phyloP scores from a whole-genome alignment of 1,140 invertebrate genomes.

The Melanaphis sacchari region DNA sequence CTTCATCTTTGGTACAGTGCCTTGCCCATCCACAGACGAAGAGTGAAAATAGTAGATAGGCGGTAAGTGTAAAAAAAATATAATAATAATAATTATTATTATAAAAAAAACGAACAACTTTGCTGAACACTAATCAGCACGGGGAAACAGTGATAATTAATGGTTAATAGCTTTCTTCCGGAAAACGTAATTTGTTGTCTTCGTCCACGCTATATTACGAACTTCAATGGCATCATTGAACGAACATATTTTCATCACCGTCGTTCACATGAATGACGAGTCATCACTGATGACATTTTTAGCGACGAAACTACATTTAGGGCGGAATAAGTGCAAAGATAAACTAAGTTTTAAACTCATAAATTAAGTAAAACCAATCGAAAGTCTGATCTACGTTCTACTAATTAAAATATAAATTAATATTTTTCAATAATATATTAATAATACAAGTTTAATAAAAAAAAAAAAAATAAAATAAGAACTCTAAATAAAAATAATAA shows the following conservation, averaged over 20 bases:
- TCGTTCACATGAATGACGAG: not conserved
- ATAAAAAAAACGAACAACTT: not conserved
- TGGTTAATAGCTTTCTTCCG: not conserved
- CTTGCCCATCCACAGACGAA: not conserved
- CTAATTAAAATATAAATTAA: not conserved
- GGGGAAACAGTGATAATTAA: not conserved
- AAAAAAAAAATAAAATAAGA: too few relatives aligned
- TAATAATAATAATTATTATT: not conserved
- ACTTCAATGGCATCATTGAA: not conserved
- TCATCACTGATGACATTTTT: not conserved
- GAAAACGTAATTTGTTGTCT: not conserved
- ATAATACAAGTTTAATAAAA: not conserved
- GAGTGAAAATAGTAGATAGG: not conserved
- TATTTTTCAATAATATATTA: not conserved
- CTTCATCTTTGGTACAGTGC: too few relatives aligned
- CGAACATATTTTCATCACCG: too few relatives aligned
- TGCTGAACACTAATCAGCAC: not conserved
- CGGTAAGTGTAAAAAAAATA: not conserved
- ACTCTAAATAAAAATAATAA: not conserved
- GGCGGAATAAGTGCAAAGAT: not conserved
- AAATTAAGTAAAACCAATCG: not conserved
- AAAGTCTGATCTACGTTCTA: not conserved
- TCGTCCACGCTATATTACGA: not conserved
- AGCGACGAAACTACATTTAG: not conserved
- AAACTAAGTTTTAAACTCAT: too few relatives aligned